Conservation (phyloP, 2,888 invertebrate genomes). For the Linnaemya vulpina region DNA sequence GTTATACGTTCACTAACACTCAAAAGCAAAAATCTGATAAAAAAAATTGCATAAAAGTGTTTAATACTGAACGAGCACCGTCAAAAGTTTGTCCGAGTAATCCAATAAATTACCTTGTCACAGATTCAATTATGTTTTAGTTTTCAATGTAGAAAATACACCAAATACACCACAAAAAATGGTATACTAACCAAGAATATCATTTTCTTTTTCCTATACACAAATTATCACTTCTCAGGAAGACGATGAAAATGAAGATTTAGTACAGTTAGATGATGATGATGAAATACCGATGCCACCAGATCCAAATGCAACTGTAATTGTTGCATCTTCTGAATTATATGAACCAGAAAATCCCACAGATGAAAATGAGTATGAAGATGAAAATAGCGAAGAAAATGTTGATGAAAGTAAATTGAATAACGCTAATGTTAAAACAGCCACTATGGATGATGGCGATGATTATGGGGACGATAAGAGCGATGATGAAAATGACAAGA, state of each 20-base stretch:
- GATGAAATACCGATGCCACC: constrained; percentile 81
- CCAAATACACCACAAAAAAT: constrained; percentile 70
- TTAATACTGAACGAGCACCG: neutral
- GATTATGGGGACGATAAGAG: constrained; percentile 54
- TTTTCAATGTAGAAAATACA: constrained; percentile 66
- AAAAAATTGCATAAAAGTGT: neutral
- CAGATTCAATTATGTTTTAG: constrained; percentile 45
- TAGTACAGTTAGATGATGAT: constrained; percentile 83
- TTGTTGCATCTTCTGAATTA: constrained; percentile 74
- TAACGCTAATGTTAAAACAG: constrained; percentile 32
- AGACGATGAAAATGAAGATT: constrained; percentile 83
- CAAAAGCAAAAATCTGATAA: no score
- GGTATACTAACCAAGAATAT: constrained; percentile 84
- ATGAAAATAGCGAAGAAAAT: constrained; percentile 42
- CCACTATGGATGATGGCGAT: constrained; percentile 54
- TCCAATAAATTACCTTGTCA: neutral
- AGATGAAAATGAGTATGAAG: constrained; percentile 75
- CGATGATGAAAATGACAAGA: constrained; percentile 53
- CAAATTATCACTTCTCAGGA: constrained; percentile 83
- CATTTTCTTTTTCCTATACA: constrained; percentile 83
- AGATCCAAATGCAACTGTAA: constrained; percentile 74
- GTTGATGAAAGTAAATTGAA: constrained; percentile 60
- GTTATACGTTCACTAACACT: neutral
- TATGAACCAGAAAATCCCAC: constrained; percentile 83
- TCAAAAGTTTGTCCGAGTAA: neutral